Evolutionary conservation across 2,113 vertebrate genomes (phyloP).

Genomic region (Psilopsiagon aymara): DNA sequence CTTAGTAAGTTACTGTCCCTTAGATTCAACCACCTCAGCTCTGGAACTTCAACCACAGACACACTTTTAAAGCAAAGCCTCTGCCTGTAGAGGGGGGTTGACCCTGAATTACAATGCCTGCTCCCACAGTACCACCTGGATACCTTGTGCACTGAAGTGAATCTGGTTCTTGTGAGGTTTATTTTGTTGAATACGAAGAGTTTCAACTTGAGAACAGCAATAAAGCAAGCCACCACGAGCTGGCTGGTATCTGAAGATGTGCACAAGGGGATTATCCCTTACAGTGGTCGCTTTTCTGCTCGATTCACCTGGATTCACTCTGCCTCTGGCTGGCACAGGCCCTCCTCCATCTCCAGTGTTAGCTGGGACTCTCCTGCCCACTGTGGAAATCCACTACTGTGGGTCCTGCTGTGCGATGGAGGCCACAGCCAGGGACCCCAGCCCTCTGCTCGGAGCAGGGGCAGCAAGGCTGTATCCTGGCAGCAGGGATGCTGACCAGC

Average conservation of each 20-base stretch:
- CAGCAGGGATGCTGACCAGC: not conserved
- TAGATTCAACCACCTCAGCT: not conserved
- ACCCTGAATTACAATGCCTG: not conserved
- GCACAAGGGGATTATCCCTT: not conserved
- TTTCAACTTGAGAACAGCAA: not conserved
- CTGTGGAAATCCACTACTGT: not conserved
- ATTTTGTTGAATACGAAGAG: not conserved
- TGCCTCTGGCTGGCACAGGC: not conserved
- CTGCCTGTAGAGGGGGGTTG: not conserved
- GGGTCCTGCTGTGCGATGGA: rapidly evolving
- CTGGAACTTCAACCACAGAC: not conserved
- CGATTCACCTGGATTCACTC: not conserved
- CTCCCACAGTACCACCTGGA: not conserved
- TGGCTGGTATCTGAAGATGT: not conserved
- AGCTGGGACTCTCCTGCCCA: not conserved
- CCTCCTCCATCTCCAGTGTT: not conserved
- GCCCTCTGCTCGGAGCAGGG: not conserved
- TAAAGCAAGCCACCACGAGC: not conserved
- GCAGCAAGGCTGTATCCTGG: not conserved
- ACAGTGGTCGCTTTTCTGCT: not conserved
- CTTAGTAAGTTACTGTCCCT: not conserved
- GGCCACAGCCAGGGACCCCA: not conserved
- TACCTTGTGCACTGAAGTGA: not conserved
- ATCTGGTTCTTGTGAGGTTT: not conserved
- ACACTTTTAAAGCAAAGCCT: not conserved